Percentiles rank a stretch among this genome's conserved stretches.
These are phyloP conservation scores for Trissoscelio sp. DNA, from an alignment of 2,888 invertebrate genomes.

Conservation along the genomic window DNA sequence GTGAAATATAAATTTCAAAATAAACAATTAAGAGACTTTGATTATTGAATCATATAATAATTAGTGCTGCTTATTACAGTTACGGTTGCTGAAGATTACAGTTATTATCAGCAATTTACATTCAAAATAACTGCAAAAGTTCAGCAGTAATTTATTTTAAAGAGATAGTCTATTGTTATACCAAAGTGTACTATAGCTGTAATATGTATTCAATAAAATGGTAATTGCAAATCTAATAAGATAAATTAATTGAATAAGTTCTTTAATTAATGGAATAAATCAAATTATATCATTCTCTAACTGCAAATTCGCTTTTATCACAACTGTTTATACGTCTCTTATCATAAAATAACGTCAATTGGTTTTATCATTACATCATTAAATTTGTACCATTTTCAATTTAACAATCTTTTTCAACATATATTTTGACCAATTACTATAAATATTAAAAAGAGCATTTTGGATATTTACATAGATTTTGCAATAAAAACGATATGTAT, in stretches of 20 bases:
- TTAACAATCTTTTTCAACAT: too few species aligned
- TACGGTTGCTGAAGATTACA: conserved; percentile 6
- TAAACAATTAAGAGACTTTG: too few species aligned
- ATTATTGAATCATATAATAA: not conserved
- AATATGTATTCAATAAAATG: conserved; percentile 44
- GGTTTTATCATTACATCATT: not conserved
- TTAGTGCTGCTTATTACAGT: conserved; percentile 22
- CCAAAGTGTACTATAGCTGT: conserved; percentile 24
- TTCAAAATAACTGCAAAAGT: conserved; percentile 37
- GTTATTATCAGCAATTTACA: conserved; percentile 29
- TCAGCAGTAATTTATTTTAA: conserved; percentile 33
- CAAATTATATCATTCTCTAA: conserved; percentile 37
- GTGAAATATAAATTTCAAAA: too few species aligned
- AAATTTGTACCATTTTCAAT: not conserved
- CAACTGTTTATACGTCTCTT: conserved; percentile 7
- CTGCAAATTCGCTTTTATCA: conserved; percentile 25
- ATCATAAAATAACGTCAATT: conserved; percentile 21
- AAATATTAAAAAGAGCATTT: too few species aligned
- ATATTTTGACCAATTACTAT: not conserved
- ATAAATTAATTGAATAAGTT: conserved; percentile 48
- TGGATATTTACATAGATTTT: too few species aligned
- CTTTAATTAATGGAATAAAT: conserved; percentile 41
- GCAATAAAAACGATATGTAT: not conserved
- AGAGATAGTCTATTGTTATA: conserved; percentile 27
- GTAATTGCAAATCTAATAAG: conserved; percentile 38